Evolutionary conservation across 2,888 invertebrate genomes (phyloP).

Genomic region (Galerucella pusilla): DNA sequence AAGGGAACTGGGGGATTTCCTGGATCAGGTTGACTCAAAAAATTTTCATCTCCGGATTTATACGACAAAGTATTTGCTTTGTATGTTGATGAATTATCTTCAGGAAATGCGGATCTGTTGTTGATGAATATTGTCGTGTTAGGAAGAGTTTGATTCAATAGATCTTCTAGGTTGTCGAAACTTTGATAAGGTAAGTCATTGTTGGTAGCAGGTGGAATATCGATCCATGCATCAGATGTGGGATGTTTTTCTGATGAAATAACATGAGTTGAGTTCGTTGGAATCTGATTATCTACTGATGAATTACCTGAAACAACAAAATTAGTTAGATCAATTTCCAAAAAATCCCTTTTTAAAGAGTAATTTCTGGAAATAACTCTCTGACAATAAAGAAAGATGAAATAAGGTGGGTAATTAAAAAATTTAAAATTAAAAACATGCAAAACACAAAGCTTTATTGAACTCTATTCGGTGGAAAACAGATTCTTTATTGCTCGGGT

Average conservation of each 20-base stretch:
- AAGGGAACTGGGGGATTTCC: slow-evolving; percentile 25
- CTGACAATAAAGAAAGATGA: no score
- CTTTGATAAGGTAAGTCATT: not conserved
- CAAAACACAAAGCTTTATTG: no score
- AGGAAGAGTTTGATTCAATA: not conserved
- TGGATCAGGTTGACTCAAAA: slow-evolving; percentile 1
- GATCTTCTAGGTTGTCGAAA: slow-evolving; percentile 9
- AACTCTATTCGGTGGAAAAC: no score
- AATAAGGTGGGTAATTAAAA: no score
- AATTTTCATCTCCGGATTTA: not conserved
- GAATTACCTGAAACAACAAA: not conserved
- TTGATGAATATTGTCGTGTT: not conserved
- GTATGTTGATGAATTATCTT: not conserved
- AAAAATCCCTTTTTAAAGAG: no score
- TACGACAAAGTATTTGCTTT: not conserved
- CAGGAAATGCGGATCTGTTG: not conserved
- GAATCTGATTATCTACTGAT: not conserved
- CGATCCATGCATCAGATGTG: not conserved
- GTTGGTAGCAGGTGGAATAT: not conserved
- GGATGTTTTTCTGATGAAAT: not conserved
- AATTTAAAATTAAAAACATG: no score
- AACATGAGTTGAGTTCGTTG: not conserved
- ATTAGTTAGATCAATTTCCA: not conserved
- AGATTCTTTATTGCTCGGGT: no score
- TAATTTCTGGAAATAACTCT: not conserved